Conservation (phyloP, 2,797 vertebrate genomes). For the Todus mexicanus region DNA sequence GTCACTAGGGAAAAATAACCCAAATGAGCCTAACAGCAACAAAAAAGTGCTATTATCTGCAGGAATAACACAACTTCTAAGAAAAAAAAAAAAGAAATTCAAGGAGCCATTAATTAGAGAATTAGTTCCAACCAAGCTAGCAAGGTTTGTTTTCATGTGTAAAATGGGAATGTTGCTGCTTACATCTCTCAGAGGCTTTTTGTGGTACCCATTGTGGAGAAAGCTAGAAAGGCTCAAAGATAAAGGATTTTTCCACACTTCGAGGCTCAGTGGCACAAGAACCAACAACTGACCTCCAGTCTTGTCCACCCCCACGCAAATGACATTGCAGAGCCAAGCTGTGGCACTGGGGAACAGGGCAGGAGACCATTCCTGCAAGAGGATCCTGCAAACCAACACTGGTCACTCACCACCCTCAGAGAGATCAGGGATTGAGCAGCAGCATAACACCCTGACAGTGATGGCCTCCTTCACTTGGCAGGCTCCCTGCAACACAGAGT, state of each 20-base stretch:
- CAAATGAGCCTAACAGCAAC: neutral
- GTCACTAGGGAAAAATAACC: neutral
- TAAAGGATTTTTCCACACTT: neutral
- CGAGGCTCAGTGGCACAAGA: neutral
- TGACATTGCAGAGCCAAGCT: fast-evolving
- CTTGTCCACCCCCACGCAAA: neutral
- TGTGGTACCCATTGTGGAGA: neutral
- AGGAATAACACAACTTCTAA: neutral
- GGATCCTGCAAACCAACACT: neutral
- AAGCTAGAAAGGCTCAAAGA: neutral
- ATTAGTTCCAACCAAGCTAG: neutral
- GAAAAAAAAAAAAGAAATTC: neutral
- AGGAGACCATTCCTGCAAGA: neutral
- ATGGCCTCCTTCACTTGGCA: neutral
- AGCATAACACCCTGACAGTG: neutral
- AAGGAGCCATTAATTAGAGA: constrained; percentile 1
- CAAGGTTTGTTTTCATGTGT: neutral
- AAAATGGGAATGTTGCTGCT: neutral
- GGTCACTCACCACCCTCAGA: neutral
- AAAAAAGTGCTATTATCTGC: neutral
- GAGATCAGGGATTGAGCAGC: neutral
- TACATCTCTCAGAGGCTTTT: neutral
- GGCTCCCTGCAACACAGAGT: neutral
- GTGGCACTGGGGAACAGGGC: neutral
- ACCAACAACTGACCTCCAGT: neutral